Evolutionary conservation across 1,140 invertebrate species (phyloP), one percentile per base, ranked within the genome.

Genomic region (Cataglyphis hispanica): DNA sequence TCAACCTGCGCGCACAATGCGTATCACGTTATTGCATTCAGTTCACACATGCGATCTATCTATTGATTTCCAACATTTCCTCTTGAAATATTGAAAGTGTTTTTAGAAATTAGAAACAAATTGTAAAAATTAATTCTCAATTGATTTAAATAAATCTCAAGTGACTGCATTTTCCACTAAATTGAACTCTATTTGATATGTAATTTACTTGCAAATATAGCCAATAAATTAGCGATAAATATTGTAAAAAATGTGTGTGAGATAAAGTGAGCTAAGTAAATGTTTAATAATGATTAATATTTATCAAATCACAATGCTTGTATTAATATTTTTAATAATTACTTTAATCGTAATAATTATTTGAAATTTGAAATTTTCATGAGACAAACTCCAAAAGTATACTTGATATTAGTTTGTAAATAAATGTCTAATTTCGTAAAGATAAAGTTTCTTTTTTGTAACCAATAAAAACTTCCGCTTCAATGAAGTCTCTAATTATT

Each of bases 161-260:
- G 19, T 5, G 40, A 16, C 11, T 84, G 63, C 72, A 84, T 61
- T 46, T 86, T 84, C 67, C 60, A 58, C 27, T 84, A 53, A 89
- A 86, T 88, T 89, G 60, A 37, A 77, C 60, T 50, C 50, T 43
- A 72, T 64, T n/a, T 67, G 4, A 25, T n/a, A n/a, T 46, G 27
- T 76, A 77, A 77, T 60, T 83, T 31, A 72, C 58, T 66, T n/a
- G 6, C 16, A 40, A n/a, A 6, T 2, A 31, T 19, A 46, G 13
- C 31, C 53, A 5, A 5, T 75, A 69, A 85, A 77, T 80, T 53
- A 87, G 53, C 87, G 69, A 87, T 85, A 87, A 69, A 85, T 31
- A 46, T n/a, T 31, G 46, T 37, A 31, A 25, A 27, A 43, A 34
- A 8, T 56, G 46, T 16, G 19, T 64, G n/a, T 11, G 11, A 11